Base-by-base conservation (phyloP, 2,888 invertebrate genomes). In the Ernsta delagoae region DNA sequence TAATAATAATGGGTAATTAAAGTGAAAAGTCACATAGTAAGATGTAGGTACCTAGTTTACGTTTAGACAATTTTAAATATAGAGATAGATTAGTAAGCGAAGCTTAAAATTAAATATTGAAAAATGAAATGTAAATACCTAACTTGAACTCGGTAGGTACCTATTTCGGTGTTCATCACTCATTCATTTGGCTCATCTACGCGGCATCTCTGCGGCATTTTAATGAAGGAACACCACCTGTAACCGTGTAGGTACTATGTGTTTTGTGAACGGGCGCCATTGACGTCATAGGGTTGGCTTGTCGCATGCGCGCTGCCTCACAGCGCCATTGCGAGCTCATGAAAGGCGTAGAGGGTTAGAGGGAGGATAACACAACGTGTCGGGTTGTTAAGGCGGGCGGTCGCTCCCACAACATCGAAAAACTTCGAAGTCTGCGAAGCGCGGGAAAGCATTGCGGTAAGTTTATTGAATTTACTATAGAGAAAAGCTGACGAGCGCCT, bases 231-330 rank as follows among this genome's bases (percentile, higher is more conserved):
- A 79, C 79, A 83, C 81, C 82, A 88, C 90, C 90, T 91, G 90
- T 90, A 56, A 7, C 56, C n/a, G n/a, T 11, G 36, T 57, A 50
- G 41, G 36, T 36, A 36, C 50, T 50, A 24, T 41, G 86, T 85
- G 87, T 83, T 87, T 87, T 86, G 85, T 91, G 91, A 92, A 90
- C 86, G 91, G 84, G 88, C 4, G 77, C 85, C 88, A 92, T 92
- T 92, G 92, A 92, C 92, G 92, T 92, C 92, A 92, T 86, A 83
- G 82, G 79, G 75, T 77, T 84, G 80, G 85, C 48, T 54, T 54
- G 41, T 34, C 89, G 90, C 80, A 72, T 83, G 91, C 92, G 91
- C 78, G 61, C 36, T 78, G 24, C 36, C 31, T 11, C 36, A 72
- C 74, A 45, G 43, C 67, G 61, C 80, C 67, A 79, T 78, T 80